These are phyloP conservation scores for Oryzias celebensis DNA, from an alignment of 2,113 vertebrate genomes.

Conservation along the genomic window DNA sequence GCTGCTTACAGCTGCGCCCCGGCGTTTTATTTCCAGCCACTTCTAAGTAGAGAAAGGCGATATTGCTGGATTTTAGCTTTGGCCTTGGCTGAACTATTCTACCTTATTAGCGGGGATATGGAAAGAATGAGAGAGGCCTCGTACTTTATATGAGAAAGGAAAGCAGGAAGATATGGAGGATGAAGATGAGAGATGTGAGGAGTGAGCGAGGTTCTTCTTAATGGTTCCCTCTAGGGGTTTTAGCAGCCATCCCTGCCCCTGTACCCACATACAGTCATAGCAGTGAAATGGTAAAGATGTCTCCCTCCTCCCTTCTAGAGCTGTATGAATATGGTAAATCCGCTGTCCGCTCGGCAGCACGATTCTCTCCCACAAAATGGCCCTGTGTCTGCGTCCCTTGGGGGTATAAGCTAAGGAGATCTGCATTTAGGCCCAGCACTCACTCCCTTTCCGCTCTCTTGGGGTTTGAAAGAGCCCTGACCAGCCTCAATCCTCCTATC, in stretches of 20 bases:
- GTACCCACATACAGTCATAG: slow-evolving; percentile 55
- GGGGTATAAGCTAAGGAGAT: slow-evolving; percentile 68
- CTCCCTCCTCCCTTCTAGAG: slow-evolving; percentile 58
- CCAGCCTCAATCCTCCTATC: slow-evolving; percentile 55
- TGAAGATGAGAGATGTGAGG: slow-evolving; percentile 47
- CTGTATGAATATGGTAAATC: slow-evolving; percentile 79
- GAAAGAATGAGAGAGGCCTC: slow-evolving; percentile 61
- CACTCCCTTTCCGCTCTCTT: slow-evolving; percentile 55
- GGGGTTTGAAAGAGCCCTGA: slow-evolving; percentile 58
- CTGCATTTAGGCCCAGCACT: slow-evolving; percentile 72
- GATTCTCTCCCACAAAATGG: slow-evolving; percentile 75
- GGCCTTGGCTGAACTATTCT: slow-evolving; percentile 63
- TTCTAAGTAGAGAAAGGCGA: slow-evolving; percentile 45
- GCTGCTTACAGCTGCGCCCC: slow-evolving; percentile 42
- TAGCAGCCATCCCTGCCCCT: slow-evolving; percentile 41
- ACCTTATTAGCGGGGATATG: slow-evolving; percentile 62
- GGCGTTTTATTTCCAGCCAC: slow-evolving; percentile 36
- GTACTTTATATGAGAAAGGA: slow-evolving; percentile 54
- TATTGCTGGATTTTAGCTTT: slow-evolving; percentile 57
- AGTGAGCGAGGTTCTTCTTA: slow-evolving; percentile 65
- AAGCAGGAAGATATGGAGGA: slow-evolving; percentile 39
- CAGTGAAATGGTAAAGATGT: slow-evolving; percentile 70
- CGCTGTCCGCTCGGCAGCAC: slow-evolving; percentile 69
- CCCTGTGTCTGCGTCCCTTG: slow-evolving; percentile 62
- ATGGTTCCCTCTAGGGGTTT: slow-evolving; percentile 71